These are phyloP conservation scores for Sphyrna mokarran DNA, from an alignment of 2,113 vertebrate species.

Conservation along the genomic window DNA sequence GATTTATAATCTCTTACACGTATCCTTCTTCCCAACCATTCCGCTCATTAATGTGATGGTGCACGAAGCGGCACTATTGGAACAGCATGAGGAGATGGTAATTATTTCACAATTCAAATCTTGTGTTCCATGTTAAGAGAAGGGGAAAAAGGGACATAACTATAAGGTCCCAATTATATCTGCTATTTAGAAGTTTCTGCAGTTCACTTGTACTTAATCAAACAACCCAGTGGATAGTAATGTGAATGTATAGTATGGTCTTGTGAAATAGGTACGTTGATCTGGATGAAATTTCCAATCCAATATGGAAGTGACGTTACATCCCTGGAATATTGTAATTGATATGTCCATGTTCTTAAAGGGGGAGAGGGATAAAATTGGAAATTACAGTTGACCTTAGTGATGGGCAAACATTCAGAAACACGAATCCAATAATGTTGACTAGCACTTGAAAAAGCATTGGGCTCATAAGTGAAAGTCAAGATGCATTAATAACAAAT, in stretches of 20 bases:
- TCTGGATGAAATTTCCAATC: background rate
- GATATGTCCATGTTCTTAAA: background rate
- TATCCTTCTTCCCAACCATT: background rate
- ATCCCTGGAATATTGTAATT: background rate
- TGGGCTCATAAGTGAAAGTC: background rate
- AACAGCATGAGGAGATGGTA: background rate
- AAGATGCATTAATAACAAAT: background rate
- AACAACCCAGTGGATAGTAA: background rate
- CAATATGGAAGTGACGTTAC: background rate
- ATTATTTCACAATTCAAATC: background rate
- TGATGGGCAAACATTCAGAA: background rate
- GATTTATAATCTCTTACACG: background rate
- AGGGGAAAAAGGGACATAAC: background rate
- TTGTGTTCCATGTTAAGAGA: background rate
- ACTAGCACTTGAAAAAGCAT: background rate
- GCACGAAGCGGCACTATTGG: background rate
- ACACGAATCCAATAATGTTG: background rate
- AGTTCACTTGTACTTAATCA: background rate
- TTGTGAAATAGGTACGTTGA: background rate
- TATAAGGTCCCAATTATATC: background rate
- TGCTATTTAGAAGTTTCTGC: background rate
- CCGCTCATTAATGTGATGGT: background rate
- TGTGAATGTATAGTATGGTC: background rate
- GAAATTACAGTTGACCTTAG: background rate
- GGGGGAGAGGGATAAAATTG: background rate